Conservation (phyloP, 2,797 vertebrate genomes). For the Catharus ustulatus region DNA sequence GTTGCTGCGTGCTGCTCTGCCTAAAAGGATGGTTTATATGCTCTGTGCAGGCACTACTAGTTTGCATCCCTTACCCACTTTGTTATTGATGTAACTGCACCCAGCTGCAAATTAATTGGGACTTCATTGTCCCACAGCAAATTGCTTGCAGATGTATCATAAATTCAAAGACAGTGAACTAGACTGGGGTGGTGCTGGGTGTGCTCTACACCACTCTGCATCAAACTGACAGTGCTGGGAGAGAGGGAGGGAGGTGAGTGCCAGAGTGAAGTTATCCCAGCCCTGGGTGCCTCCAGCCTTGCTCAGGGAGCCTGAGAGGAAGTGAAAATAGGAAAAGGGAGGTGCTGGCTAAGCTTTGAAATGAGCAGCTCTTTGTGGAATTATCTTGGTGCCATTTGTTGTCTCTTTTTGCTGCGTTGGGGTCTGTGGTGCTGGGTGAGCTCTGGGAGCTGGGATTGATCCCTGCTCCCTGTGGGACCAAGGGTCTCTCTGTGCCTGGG, state of each 20-base stretch:
- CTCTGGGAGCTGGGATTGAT: not conserved
- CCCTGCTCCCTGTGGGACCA: not conserved
- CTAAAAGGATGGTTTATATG: not conserved
- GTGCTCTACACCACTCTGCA: not conserved
- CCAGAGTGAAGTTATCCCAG: not conserved
- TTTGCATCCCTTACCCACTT: not conserved
- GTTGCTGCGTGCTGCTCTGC: not conserved
- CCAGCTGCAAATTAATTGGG: conserved; percentile 6
- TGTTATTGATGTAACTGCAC: conserved; percentile 6
- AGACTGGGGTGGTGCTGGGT: not conserved
- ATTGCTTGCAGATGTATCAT: not conserved
- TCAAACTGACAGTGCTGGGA: not conserved
- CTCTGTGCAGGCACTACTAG: not conserved
- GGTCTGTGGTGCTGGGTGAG: not conserved
- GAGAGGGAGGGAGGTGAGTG: not conserved
- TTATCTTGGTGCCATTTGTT: not conserved
- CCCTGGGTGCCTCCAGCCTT: not conserved
- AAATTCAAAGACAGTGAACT: not conserved
- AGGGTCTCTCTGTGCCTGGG: not conserved
- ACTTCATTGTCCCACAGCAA: not conserved
- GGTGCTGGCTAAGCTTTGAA: not conserved
- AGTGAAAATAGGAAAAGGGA: not conserved
- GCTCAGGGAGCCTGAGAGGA: not conserved
- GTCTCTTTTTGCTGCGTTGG: not conserved
- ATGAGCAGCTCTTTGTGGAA: not conserved